phyloP scores from a whole-genome alignment of 1,140 invertebrate genomes.

The Meteorus sp. region DNA sequence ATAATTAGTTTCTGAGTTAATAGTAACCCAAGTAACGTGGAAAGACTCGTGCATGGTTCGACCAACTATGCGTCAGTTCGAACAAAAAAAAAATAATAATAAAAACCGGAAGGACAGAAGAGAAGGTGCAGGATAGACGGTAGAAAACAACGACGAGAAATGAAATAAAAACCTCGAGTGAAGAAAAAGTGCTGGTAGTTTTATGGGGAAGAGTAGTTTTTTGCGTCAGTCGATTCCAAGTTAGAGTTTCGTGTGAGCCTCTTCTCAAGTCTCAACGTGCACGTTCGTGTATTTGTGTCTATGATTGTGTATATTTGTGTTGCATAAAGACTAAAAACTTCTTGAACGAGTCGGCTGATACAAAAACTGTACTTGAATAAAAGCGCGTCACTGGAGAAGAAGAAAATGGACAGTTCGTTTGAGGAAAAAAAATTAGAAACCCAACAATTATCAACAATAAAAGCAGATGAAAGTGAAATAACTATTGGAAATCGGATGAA shows the following conservation, averaged over 20 bases:
- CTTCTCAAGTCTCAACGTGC: neutral
- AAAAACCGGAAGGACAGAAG: too few relatives aligned
- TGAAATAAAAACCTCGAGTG: conserved; percentile 1
- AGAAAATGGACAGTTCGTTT: too few relatives aligned
- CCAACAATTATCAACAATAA: too few relatives aligned
- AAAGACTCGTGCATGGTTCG: conserved; percentile 21
- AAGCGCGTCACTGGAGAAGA: too few relatives aligned
- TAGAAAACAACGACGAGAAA: too few relatives aligned
- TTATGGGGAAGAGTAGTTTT: neutral
- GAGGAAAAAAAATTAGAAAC: too few relatives aligned
- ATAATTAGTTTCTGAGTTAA: conserved; percentile 55
- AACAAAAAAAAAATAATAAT: too few relatives aligned
- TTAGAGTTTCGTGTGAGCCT: neutral
- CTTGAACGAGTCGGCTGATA: conserved; percentile 27
- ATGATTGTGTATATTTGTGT: too few relatives aligned
- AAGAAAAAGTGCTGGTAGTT: neutral
- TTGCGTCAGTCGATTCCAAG: neutral
- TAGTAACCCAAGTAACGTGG: conserved; percentile 36
- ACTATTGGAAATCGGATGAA: too few relatives aligned
- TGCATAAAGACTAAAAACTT: conserved; percentile 27
- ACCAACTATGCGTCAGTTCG: conserved; percentile 21
- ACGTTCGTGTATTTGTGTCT: too few relatives aligned
- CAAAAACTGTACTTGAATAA: conserved; percentile 22
- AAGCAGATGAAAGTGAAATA: too few relatives aligned
- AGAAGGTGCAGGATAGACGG: too few relatives aligned